These are phyloP conservation scores for Diacarnus erythraeanus DNA, from an alignment of 37 sponge, comb jelly and placozoan species.

Conservation along the genomic window DNA sequence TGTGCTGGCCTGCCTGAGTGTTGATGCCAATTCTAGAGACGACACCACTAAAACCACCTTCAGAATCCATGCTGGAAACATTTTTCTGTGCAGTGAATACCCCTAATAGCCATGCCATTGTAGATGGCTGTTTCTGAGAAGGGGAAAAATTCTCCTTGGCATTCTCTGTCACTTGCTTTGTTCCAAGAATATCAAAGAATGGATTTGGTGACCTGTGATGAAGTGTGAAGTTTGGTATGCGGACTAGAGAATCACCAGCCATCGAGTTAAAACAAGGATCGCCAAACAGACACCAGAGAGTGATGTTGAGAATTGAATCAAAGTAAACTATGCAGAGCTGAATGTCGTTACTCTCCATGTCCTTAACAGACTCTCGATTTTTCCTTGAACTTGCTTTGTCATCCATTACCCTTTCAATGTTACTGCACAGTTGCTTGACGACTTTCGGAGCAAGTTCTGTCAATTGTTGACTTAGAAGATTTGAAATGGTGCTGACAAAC, in stretches of 20 bases:
- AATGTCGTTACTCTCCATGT: not conserved
- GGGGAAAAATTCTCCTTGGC: slow-evolving; percentile 1
- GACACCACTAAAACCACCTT: not conserved
- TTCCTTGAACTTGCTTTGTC: not conserved
- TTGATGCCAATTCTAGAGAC: slow-evolving; percentile 3
- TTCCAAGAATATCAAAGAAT: slow-evolving; percentile 8
- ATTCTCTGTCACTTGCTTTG: not conserved
- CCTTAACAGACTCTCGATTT: not conserved
- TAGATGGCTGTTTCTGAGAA: slow-evolving; percentile 22
- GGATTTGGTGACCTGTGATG: slow-evolving; percentile 10
- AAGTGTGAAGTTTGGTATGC: not conserved
- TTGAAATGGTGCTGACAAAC: slow-evolving; percentile 24
- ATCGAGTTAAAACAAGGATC: not conserved
- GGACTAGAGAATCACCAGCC: not conserved
- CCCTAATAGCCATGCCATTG: slow-evolving; percentile 55
- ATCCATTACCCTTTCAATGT: slow-evolving; percentile 6
- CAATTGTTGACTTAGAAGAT: slow-evolving; percentile 27
- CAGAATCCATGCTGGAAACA: not conserved
- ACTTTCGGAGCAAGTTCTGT: slow-evolving; percentile 32
- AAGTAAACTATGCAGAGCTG: slow-evolving; percentile 5
- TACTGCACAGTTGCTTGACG: slow-evolving; percentile 31
- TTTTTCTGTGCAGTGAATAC: slow-evolving; percentile 32
- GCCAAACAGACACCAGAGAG: slow-evolving; percentile 37
- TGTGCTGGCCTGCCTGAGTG: slow-evolving; percentile 22
- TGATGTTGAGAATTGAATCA: slow-evolving; percentile 7